Percentiles rank a stretch among this genome's conserved stretches.
These are phyloP conservation scores for Turnix velox DNA, from an alignment of 2,113 vertebrate species.

Conservation along the genomic window DNA sequence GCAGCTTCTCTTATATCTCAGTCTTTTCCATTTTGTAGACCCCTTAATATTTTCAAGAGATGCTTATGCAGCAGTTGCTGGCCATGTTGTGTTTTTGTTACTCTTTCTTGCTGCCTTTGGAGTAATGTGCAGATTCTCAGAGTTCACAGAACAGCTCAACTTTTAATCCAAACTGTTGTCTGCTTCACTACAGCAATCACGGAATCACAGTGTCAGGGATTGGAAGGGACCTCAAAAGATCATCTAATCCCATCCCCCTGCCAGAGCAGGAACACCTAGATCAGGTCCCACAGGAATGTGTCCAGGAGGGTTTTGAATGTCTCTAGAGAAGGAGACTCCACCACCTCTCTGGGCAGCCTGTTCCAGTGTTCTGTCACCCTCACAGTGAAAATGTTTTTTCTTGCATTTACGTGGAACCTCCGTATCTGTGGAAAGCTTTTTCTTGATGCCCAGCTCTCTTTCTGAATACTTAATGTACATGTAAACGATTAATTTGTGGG, in stretches of 20 bases:
- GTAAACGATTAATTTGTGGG: not conserved
- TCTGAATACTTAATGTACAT: not conserved
- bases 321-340: no score
- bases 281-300: no score
- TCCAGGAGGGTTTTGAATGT: no score
- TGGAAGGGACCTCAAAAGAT: no score
- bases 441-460: not conserved
- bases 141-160: not conserved
- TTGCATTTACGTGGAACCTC: no score
- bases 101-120: not conserved
- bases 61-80: not conserved
- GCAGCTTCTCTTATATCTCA: accelerated
- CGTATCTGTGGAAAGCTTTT: no score
- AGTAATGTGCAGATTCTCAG: not conserved
- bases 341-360: no score
- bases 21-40: not conserved
- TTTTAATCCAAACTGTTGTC: not conserved
- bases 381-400: no score
- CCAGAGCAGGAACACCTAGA: no score
- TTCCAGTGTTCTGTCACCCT: no score
- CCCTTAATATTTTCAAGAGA: not conserved
- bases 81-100: not conserved
- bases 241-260: no score
- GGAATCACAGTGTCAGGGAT: no score
- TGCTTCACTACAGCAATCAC: not conserved